Base-by-base conservation (phyloP, 1,140 invertebrate genomes). In the Magallana ariakensis region DNA sequence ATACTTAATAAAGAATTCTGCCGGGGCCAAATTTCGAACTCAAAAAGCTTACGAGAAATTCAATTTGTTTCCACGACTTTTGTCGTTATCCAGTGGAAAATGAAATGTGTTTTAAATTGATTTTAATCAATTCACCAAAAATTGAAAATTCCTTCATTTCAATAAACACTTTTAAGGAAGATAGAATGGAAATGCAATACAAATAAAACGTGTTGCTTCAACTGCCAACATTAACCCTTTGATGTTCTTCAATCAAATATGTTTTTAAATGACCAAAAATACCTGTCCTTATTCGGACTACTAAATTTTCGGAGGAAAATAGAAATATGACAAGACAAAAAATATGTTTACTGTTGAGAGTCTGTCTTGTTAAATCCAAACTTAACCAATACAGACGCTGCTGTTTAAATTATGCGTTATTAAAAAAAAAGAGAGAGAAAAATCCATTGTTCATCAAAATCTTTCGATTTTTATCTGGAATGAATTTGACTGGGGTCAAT, bases 61-160 rank as follows among this genome's bases (percentile, higher is more conserved):
- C 66, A 75, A 22, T 8, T 33, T 22, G 9, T 13, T 10, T 13
- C 22, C 33, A 26, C 66, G 7, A 13, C 66, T 75, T 75, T 75
- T 75, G 33, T 75, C 66, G 66, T 75, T 75, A 75, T 26, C 22
- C 66, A 75, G 66, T 75, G 66, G 33, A 75, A 75, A 75, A 75
- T 75, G 33, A 75, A 75, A 75, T 75, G 66, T 26, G 66, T 75
- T 75, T 75, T 75, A 75, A 75, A 75, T 75, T 75, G 66, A 75
- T 75, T 75, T 75, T 75, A 13, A 75, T 75, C 66, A 75, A 75
- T 75, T 75, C 66, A 75, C 6, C 22, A 75, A 75, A 75, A 75
- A 75, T 75, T 75, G 66, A 75, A 46, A 75, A 33, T 75, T 75
- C 66, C 22, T 33, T 33, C 66, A 75, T 75, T 75, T 75, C 22